These are phyloP conservation scores for Chironomus riparius DNA, from an alignment of 2,888 invertebrate genomes.

Conservation along the genomic window DNA sequence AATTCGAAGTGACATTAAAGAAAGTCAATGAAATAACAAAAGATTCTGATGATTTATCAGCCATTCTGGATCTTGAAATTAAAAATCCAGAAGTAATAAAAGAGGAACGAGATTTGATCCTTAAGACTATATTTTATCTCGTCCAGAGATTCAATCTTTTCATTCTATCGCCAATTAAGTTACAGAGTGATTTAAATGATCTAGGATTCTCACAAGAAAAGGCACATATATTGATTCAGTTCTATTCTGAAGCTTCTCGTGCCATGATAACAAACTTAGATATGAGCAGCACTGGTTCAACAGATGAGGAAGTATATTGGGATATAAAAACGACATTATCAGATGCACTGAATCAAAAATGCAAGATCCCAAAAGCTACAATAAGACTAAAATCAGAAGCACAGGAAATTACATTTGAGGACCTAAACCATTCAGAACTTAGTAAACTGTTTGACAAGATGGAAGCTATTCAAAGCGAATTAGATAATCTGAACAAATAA, in stretches of 20 bases:
- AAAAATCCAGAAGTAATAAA: not conserved
- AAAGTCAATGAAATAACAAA: not conserved
- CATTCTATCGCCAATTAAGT: conserved; percentile 3
- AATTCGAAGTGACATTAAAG: not conserved
- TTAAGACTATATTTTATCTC: conserved; percentile 6
- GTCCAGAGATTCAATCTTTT: not conserved
- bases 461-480: conserved; percentile 12
- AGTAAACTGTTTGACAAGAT: conserved; percentile 3
- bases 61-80: not conserved
- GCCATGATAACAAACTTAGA: not conserved
- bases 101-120: not conserved
- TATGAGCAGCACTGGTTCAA: not conserved
- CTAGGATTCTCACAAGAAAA: not conserved
- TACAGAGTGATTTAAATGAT: conserved; percentile 3
- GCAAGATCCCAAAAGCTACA: not conserved
- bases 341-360: not conserved
- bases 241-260: not conserved
- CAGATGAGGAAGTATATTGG: not conserved
- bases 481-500: not conserved
- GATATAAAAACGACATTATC: conserved; percentile 8
- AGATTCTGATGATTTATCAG: not conserved
- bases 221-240: not conserved
- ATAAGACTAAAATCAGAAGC: not conserved
- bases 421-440: conserved; percentile 10
- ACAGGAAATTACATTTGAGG: not conserved